Base-by-base conservation (phyloP, 2,797 vertebrate species). In the Coendou prehensilis region DNA sequence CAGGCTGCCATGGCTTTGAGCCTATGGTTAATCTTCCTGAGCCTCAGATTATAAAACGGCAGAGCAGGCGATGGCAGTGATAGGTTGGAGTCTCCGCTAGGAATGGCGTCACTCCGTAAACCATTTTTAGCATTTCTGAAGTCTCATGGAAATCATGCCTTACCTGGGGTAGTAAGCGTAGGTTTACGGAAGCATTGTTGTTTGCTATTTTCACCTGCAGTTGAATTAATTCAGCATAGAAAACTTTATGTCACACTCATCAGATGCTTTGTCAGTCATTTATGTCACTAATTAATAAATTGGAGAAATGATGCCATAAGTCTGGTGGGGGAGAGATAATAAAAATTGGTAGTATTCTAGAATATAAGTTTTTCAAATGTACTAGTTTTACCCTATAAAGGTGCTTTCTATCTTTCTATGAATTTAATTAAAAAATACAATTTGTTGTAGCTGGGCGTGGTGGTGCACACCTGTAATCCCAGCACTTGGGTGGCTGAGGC, bases 371-470 rank as follows among this genome's bases (percentile, higher is more conserved):
- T 92, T 94, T 93, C 54, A 86, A 54, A 87, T 11, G 17, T 69
- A 22, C 17, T 94, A 93, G 30, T 81, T 87, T 54, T 88, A 80
- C 59, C 30, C 23, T 59, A 0, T 85, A 61, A 78, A 91, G 64
- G 28, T 8, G 82, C 23, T 78, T 90, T 45, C 3, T 89, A 20
- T n/a, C 15, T 76, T 88, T 81, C 76, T 57, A 3, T 85, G 75
- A 73, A 89, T 92, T 96, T 84, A 79, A 56, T 87, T 92, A 50
- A 93, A 94, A 95, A 87, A 71, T 41, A 80, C 18, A 94, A 47
- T 6, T 14, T 76, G 30, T n/a, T 17, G 10, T 76, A 50, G 45
- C 26, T 28, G 45, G 73, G 45, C 23, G 30, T 28, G 14, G 69
- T 73, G 37, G 8, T 45, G 6, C 37, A 73, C 33, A 17, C 69